phyloP scores from a whole-genome alignment of 2,113 vertebrate genomes.

The Saguinus midas region DNA sequence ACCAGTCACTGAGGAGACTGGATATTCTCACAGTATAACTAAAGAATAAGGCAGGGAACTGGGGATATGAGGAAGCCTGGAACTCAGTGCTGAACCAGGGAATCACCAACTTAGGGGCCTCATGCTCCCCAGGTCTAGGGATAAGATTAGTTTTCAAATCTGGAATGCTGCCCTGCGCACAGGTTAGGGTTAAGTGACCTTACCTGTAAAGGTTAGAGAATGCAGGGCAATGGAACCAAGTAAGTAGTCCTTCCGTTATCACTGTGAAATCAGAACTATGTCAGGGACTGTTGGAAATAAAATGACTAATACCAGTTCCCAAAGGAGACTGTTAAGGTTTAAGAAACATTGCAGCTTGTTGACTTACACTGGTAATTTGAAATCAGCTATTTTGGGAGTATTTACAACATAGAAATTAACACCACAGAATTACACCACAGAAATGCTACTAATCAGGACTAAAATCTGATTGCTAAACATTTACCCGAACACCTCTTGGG shows the following conservation, averaged over 20 bases:
- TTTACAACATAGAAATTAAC: background rate
- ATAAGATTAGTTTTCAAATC: background rate
- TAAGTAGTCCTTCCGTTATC: background rate
- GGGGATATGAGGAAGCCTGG: background rate
- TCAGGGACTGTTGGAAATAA: background rate
- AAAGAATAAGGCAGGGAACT: background rate
- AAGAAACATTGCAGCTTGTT: background rate
- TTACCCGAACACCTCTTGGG: background rate
- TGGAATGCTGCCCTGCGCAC: background rate
- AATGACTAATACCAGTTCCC: background rate
- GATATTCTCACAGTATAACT: conserved; percentile 17
- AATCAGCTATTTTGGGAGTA: background rate
- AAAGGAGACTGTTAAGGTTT: background rate
- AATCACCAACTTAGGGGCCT: background rate
- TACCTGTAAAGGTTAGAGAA: background rate
- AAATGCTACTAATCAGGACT: background rate
- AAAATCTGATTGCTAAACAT: background rate
- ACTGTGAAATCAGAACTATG: background rate
- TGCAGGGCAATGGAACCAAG: background rate
- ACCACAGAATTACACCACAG: background rate
- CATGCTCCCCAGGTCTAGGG: background rate
- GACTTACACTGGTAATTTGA: background rate
- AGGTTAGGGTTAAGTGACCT: background rate
- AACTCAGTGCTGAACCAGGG: background rate
- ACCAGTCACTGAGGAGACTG: background rate